Evolutionary conservation across 2,797 vertebrate genomes (phyloP).

Genomic region (Megaceryle alcyon): DNA sequence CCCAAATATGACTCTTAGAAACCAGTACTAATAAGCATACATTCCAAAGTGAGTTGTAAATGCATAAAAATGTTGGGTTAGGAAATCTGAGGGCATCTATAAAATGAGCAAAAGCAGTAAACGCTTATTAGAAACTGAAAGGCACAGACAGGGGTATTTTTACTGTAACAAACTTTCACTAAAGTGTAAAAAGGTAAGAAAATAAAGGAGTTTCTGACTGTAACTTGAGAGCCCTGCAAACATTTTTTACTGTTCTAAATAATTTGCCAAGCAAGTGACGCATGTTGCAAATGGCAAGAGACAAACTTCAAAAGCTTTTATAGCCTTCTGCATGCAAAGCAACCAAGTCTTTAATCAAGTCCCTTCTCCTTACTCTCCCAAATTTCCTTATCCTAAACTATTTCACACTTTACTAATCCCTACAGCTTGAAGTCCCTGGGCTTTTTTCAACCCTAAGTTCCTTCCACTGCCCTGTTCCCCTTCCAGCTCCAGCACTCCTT

Average conservation of each 20-base stretch:
- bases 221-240: slow-evolving; percentile 9
- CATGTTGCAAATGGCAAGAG: slow-evolving; percentile 22
- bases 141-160: neutral
- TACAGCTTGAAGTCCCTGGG: neutral
- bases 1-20: neutral
- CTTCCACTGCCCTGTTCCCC: neutral
- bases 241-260: neutral
- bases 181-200: neutral
- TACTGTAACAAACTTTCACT: neutral
- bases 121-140: neutral
- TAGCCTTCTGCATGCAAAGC: neutral
- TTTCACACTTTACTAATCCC: slow-evolving; percentile 17
- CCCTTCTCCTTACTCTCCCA: neutral
- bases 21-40: neutral
- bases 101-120: neutral
- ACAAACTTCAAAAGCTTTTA: slow-evolving; percentile 40
- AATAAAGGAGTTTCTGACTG: neutral
- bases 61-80: neutral
- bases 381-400: slow-evolving; percentile 22
- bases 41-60: neutral
- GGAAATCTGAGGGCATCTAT: neutral
- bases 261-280: neutral
- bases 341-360: neutral
- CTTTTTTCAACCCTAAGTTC: neutral
- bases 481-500: neutral